Conservation (phyloP, 2,113 vertebrate genomes). For the Antigone vipio region DNA sequence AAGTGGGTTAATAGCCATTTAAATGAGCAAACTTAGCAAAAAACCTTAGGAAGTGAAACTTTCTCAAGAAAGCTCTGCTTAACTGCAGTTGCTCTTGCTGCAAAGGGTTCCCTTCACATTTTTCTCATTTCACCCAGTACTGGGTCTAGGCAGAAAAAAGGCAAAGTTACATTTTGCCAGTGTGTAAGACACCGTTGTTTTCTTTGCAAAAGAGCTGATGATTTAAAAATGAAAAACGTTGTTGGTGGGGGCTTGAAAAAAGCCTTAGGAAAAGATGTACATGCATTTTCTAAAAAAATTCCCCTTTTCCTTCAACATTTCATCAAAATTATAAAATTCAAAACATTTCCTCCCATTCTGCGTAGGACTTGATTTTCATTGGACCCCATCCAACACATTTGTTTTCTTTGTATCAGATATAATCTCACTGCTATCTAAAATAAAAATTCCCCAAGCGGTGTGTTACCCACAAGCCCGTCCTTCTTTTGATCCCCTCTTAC, state of each 20-base stretch:
- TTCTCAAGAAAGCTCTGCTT: constrained; percentile 54
- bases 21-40: constrained; percentile 49
- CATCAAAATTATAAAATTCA: constrained; percentile 25
- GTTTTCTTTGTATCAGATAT: constrained; percentile 13
- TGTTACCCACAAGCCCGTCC: neutral
- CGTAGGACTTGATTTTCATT: neutral
- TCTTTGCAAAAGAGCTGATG: neutral
- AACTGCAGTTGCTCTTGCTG: neutral
- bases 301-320: neutral
- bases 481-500: neutral
- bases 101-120: neutral
- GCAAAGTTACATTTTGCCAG: neutral
- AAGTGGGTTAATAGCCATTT: constrained; percentile 51
- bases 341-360: neutral
- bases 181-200: neutral
- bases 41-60: constrained; percentile 62
- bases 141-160: neutral
- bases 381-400: neutral
- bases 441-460: neutral
- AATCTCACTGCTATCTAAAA: neutral
- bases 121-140: neutral
- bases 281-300: neutral
- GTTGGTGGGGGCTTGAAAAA: neutral
- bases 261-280: neutral
- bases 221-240: neutral